phyloP scores from a whole-genome alignment of 1,140 invertebrate genomes.

The Cyphomyrmex costatus region DNA sequence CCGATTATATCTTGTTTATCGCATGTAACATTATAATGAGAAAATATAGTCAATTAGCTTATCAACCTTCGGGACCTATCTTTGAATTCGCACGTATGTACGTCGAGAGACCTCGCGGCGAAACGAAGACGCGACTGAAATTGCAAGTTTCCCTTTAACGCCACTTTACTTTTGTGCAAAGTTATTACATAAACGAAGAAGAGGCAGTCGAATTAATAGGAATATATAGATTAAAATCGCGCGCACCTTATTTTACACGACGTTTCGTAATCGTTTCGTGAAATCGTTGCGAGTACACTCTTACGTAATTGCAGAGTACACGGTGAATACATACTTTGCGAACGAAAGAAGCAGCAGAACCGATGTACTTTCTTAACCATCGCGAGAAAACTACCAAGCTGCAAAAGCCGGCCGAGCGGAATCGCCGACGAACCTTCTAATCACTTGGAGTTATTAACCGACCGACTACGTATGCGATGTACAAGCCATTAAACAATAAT shows the following conservation, averaged over 20 bases:
- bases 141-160: conserved; percentile 3
- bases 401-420: conserved; percentile 17
- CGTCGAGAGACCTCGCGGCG: not conserved
- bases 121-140: conserved; percentile 14
- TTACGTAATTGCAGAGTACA: conserved; percentile 61
- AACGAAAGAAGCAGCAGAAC: conserved; percentile 6
- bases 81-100: conserved; percentile 18
- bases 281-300: conserved; percentile 55
- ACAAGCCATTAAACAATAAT: too few relatives aligned
- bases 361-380: conserved; percentile 40
- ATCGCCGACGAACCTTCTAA: conserved; percentile 23
- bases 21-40: conserved; percentile 19
- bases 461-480: not conserved
- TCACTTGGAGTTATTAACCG: conserved; percentile 36
- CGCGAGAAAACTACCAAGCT: conserved; percentile 22
- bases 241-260: conserved; percentile 40
- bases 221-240: conserved; percentile 60
- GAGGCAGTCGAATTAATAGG: conserved; percentile 50
- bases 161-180: conserved; percentile 6
- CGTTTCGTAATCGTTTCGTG: conserved; percentile 58
- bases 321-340: conserved; percentile 34
- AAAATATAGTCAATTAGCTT: conserved; percentile 35
- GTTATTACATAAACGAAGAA: conserved; percentile 51
- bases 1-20: conserved; percentile 24
- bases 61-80: not conserved